Evolutionary conservation across 2,113 vertebrate species (phyloP), one percentile per base, ranked within the genome.

Genomic region (Pholis gunnellus): DNA sequence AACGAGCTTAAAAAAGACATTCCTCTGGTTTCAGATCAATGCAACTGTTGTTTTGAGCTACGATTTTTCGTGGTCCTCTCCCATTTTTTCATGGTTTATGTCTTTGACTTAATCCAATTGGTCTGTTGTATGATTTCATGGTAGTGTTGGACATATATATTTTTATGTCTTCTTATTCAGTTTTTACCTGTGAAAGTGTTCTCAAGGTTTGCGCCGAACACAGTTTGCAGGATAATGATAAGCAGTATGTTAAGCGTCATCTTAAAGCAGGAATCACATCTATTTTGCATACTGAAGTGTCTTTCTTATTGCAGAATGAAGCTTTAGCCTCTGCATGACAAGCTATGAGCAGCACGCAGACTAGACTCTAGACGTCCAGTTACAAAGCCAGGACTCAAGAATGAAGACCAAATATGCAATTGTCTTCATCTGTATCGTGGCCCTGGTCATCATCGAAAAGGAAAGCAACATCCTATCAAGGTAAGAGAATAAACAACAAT

Each of bases 381-480:
- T 36, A 59, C 48, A 78, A 82, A 85, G 42, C 72, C 75, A 81
- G 75, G 57, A 90, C 88, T 87, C 72, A 93, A 98, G 95, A 93
- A 97, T 99, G 96, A 97, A 94, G 92, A 96, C 96, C 94, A 99
- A 97, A 93, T 99, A 99, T 14, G 95, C 96, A 1, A 68, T 98
- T 34, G 91, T 98, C 91, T 92, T 99, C 91, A 96, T 96, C 80
- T 98, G 96, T 0, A 93, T 99, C 34, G 90, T 98, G 78, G 94
- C 95, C 22, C 95, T 97, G 84, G 96, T 99, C 70, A 88, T 99
- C 94, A 97, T 99, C 1, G 97, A 97, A 92, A 99, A 98, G 92
- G 97, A 99, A 93, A 99, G 97, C 93, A 99, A 97, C 87, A 98
- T 99, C 86, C 94, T 99, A 60, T 99, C 97, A 81, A 97, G 97